Conservation (phyloP, 2,797 vertebrate genomes). For the Gadopsis bispinosus region DNA sequence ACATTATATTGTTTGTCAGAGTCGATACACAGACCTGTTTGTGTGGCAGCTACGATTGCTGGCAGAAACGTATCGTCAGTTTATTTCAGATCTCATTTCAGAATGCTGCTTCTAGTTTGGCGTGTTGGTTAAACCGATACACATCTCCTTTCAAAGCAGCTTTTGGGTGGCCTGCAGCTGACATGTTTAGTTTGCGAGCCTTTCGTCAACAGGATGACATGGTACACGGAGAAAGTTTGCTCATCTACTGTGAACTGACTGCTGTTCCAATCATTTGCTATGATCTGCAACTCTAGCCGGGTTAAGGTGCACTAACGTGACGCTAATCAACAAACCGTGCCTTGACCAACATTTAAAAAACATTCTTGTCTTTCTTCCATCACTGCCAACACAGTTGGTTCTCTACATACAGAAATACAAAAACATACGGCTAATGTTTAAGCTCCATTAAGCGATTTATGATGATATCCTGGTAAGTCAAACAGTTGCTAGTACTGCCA, state of each 20-base stretch:
- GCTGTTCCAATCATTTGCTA: not conserved
- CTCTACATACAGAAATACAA: slow-evolving; percentile 21
- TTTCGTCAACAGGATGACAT: slow-evolving; percentile 1
- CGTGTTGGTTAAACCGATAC: not conserved
- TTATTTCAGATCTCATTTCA: not conserved
- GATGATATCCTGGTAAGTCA: slow-evolving; percentile 4
- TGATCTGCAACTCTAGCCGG: slow-evolving; percentile 7
- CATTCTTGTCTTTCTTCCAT: slow-evolving; percentile 14
- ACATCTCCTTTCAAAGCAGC: slow-evolving; percentile 1
- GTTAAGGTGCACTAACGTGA: slow-evolving; percentile 54
- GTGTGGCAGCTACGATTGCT: slow-evolving; percentile 15
- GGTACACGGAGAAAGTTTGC: not conserved
- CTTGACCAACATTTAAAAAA: slow-evolving; percentile 3
- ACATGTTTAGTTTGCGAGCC: not conserved
- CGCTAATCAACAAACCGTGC: slow-evolving; percentile 21
- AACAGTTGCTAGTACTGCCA: not conserved
- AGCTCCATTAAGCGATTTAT: slow-evolving; percentile 34
- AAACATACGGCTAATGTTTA: slow-evolving; percentile 11
- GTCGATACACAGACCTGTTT: slow-evolving; percentile 27
- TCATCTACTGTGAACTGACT: slow-evolving; percentile 2
- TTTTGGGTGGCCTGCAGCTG: not conserved
- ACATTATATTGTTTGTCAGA: slow-evolving; percentile 7
- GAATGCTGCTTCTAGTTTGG: not conserved
- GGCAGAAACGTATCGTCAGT: not conserved
- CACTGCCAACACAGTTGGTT: slow-evolving; percentile 15